These are phyloP conservation scores for Apodemus sylvaticus DNA, from an alignment of 2,113 vertebrate genomes.

Conservation along the genomic window DNA sequence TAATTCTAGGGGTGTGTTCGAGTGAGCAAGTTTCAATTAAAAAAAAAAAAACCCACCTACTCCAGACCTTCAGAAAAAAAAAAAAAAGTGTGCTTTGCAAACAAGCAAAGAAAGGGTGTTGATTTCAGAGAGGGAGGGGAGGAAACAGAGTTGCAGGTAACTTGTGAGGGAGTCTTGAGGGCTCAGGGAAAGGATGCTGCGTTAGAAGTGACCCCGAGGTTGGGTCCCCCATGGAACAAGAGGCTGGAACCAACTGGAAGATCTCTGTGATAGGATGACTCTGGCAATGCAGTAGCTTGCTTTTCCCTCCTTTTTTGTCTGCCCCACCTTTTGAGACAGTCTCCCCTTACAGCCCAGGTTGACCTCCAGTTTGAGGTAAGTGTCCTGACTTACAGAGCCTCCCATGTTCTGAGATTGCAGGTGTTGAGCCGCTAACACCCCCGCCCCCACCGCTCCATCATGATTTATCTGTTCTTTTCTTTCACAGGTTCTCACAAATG, in stretches of 20 bases:
- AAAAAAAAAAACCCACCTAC: neutral
- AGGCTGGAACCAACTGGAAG: neutral
- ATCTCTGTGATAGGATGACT: neutral
- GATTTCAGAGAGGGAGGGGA: neutral
- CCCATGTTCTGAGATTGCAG: too few species aligned
- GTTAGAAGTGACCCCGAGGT: neutral
- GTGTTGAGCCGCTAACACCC: neutral
- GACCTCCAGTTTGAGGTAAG: neutral
- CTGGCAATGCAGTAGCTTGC: neutral
- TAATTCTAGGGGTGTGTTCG: neutral
- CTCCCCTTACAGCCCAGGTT: neutral
- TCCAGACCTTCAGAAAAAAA: slow-evolving; percentile 21
- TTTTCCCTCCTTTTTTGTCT: neutral
- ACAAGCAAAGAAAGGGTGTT: neutral
- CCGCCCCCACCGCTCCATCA: neutral
- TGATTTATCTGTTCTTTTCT: neutral
- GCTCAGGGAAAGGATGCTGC: slow-evolving; percentile 10
- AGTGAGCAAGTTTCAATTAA: neutral
- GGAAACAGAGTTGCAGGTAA: neutral
- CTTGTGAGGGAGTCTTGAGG: neutral
- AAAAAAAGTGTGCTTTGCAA: neutral
- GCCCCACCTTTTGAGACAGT: neutral
- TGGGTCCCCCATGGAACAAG: neutral
- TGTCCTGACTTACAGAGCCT: too few species aligned
- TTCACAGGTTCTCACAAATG: neutral